Conservation (phyloP, 2,888 invertebrate species). For the Aelia acuminata region DNA sequence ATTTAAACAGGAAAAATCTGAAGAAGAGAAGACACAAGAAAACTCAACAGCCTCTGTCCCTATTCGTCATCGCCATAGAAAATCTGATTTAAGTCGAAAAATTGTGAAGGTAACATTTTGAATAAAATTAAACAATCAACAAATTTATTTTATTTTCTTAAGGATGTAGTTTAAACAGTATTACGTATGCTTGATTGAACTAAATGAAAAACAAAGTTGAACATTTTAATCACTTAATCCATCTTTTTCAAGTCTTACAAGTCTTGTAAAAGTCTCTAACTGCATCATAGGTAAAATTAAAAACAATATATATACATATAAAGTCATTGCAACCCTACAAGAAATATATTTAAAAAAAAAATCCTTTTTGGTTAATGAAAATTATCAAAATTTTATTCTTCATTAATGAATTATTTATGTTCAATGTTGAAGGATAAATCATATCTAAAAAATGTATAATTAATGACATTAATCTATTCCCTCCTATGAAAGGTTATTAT, state of each 20-base stretch:
- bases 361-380: neutral
- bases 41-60: neutral
- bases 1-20: neutral
- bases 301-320: no score
- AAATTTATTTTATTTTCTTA: neutral
- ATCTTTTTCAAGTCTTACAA: no score
- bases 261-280: no score
- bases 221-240: no score
- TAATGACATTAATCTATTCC: neutral
- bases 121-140: neutral
- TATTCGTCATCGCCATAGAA: constrained; percentile 43
- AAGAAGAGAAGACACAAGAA: constrained; percentile 10
- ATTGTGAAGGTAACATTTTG: neutral
- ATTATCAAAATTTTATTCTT: neutral
- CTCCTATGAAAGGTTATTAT: neutral
- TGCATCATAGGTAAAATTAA: no score
- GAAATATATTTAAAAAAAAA: neutral
- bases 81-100: constrained; percentile 47
- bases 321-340: neutral
- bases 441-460: neutral
- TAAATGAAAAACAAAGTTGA: no score
- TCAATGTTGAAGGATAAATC: neutral
- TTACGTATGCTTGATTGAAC: no score
- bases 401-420: neutral
- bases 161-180: neutral